Conservation (phyloP, 2,113 vertebrate species). For the Brachyhypopomus occidentalis region DNA sequence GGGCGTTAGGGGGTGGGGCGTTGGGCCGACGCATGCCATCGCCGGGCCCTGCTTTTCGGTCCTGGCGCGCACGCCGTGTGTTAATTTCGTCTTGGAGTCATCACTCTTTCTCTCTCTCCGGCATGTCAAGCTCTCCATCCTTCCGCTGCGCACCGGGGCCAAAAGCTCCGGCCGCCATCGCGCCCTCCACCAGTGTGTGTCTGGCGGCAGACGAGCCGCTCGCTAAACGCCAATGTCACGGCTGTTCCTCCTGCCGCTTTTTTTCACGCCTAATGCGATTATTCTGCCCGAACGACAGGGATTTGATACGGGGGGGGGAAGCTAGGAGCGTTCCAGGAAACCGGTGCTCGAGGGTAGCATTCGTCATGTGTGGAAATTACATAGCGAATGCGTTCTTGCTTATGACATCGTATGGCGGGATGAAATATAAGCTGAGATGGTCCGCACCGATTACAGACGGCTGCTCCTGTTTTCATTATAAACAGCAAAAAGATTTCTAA, state of each 20-base stretch:
- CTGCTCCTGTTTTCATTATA: slow-evolving; percentile 82
- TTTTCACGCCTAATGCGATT: slow-evolving; percentile 69
- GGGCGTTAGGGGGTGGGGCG: not conserved
- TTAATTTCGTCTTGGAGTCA: slow-evolving; percentile 56
- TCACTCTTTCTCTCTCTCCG: slow-evolving; percentile 45
- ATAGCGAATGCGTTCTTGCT: slow-evolving; percentile 74
- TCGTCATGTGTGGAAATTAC: slow-evolving; percentile 82
- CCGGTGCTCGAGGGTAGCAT: slow-evolving; percentile 68
- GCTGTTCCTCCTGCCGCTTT: slow-evolving; percentile 37
- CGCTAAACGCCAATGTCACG: slow-evolving; percentile 43
- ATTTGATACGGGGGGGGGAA: slow-evolving; percentile 71
- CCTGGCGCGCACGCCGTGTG: slow-evolving; percentile 9
- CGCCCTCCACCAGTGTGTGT: not conserved
- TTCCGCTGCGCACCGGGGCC: too few species aligned
- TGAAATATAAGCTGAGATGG: slow-evolving; percentile 83
- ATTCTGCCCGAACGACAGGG: slow-evolving; percentile 68
- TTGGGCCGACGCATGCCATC: not conserved
- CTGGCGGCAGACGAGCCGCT: slow-evolving; percentile 20
- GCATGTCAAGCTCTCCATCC: slow-evolving; percentile 32
- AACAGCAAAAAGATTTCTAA: slow-evolving; percentile 77
- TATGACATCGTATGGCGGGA: slow-evolving; percentile 82
- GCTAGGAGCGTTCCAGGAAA: slow-evolving; percentile 73
- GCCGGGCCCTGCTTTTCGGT: slow-evolving; percentile 1
- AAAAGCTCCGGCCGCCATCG: too few species aligned
- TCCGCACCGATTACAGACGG: slow-evolving; percentile 75